Evolutionary conservation across 2,888 invertebrate genomes (phyloP), one percentile per base, ranked within the genome.

Genomic region (Coenonympha glycerion): DNA sequence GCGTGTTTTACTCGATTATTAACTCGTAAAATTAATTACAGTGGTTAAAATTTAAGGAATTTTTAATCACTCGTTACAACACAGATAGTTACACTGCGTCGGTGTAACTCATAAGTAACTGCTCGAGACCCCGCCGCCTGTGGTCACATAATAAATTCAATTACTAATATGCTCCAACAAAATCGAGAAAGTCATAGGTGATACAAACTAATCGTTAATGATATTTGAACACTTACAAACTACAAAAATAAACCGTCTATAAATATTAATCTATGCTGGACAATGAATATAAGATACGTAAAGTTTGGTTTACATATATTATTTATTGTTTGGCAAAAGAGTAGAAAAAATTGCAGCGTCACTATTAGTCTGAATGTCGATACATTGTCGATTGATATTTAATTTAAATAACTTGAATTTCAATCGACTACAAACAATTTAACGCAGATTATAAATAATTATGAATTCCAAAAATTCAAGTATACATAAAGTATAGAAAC

Each of bases 211-310:
- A 76, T 76, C 74, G 73, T 77, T 84, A 83, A 83, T 80, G 81
- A 79, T 79, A 81, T 79, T 74, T 76, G 79, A 79, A 80, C 76
- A 75, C 76, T 76, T 79, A 79, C 81, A 81, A 79, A 79, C 66
- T 79, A 76, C 68, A 74, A 76, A 73, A 79, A 76, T 81, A 77
- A 80, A 80, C 77, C 68, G 72, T 72, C 79, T 61, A 79, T 83
- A 82, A 83, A 80, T 79, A 80, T 80, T 79, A 81, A 82, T 79
- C 72, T 76, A 77, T 66, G 72, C 68, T 64, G 64, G 72, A 78
- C 68, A 79, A 76, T 71, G 68, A 73, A 79, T 77, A 77, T 72
- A 64, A 61, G 65, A 60, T 49, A 24, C 24, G 24, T 63, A 52
- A 62, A 53, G 59, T 57, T 52, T 36, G 67, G 73, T 52, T 73